Evolutionary conservation across 2,797 vertebrate species (phyloP), one percentile per base, ranked within the genome.

Genomic region (Xenentodon cancila): DNA sequence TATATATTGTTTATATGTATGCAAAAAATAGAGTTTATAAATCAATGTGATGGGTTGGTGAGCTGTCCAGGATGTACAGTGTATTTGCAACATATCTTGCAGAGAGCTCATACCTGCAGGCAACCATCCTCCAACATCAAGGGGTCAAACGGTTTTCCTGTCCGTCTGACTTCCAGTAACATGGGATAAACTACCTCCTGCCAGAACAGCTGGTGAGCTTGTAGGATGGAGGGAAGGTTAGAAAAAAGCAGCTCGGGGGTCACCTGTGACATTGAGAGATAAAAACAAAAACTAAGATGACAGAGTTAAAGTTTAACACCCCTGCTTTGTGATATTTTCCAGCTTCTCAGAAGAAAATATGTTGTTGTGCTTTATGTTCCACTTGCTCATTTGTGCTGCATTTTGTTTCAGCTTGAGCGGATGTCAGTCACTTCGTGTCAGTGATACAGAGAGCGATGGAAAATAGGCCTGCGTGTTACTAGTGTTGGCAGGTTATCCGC

Each of bases 151-250:
- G 95, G 93, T 18, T 59, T 79, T 27, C 93, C 89, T 0, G 92
- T 93, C 16, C 37, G 57, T 1, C 93, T 88, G 1, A 88, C 92
- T 30, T 92, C 83, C 37, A 85, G 55, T 50, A 96, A 77, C 86
- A 92, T 89, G 15, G 94, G 95, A 25, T 81, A 89, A 46, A 96
- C 79, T 57, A 94, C 92, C 52, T 96, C 93, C 56, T 93, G 81
- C 95, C 95, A 96, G 79, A 96, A 95, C 5, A 79, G 80, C 68
- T 68, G 87, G 69, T 96, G 95, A n/a, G 89, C 86, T 1, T 40
- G 64, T 59, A 95, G 86, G 76, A 96, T 89, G 63, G 77, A 86
- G 52, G 91, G 82, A 20, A 96, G 83, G 79, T 93, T 94, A 64
- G 89, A 94, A 81, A 96, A 95, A n/a, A 96, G 90, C 45, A 69